These are phyloP conservation scores for Hydrolagus colliei DNA, from an alignment of 2,797 vertebrate genomes.

Conservation along the genomic window DNA sequence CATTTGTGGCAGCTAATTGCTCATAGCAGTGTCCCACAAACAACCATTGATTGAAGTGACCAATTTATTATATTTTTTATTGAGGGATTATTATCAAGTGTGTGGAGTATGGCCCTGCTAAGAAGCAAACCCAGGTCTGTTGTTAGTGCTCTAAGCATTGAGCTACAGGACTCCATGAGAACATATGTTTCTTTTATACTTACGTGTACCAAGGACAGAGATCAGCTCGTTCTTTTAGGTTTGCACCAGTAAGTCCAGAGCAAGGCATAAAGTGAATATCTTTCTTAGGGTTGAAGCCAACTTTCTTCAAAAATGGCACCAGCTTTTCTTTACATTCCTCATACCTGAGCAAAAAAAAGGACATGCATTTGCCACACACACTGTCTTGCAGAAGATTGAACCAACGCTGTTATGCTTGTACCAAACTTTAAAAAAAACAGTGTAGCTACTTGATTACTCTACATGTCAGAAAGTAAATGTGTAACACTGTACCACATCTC, in stretches of 20 bases:
- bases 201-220: slow-evolving; percentile 93
- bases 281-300: slow-evolving; percentile 96
- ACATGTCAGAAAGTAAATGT: background rate
- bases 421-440: background rate
- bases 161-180: too few relatives aligned
- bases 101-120: too few relatives aligned
- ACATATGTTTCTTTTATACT: slow-evolving; percentile 42
- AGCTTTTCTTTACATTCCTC: slow-evolving; percentile 98
- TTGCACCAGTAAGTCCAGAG: slow-evolving; percentile 89
- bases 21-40: too few relatives aligned
- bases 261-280: slow-evolving; percentile 98
- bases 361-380: background rate
- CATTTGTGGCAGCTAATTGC: too few relatives aligned
- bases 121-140: too few relatives aligned
- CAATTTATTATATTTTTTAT: too few relatives aligned
- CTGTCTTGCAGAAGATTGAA: background rate
- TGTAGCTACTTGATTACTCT: background rate
- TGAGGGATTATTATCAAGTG: too few relatives aligned
- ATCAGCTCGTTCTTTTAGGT: slow-evolving; percentile 86
- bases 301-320: slow-evolving; percentile 97
- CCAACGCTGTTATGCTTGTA: background rate
- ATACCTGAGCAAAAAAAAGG: slow-evolving; percentile 59
- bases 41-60: too few relatives aligned
- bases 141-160: too few relatives aligned
- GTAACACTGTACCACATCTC: background rate